phyloP scores from a whole-genome alignment of 2,888 invertebrate genomes.

The Tortrix viridana region DNA sequence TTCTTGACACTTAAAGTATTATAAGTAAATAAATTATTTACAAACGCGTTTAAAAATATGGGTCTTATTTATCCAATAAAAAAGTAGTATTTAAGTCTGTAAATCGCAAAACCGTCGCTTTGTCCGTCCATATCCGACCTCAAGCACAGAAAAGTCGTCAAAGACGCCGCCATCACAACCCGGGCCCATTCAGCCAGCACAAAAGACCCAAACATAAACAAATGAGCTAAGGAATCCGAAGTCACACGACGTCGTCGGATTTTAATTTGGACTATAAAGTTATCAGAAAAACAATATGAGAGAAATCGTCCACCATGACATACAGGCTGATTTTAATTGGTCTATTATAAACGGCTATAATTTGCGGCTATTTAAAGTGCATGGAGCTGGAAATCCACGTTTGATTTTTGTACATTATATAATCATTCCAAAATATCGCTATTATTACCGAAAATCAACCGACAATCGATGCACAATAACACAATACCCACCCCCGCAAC shows the following conservation, averaged over 20 bases:
- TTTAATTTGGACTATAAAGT: constrained; percentile 3
- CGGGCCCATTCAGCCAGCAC: constrained; percentile 33
- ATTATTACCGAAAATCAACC: constrained; percentile 37
- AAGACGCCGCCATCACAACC: constrained; percentile 74
- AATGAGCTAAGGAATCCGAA: constrained; percentile 5
- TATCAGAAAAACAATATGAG: not conserved
- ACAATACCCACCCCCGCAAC: constrained; percentile 74
- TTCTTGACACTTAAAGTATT: too few relatives aligned
- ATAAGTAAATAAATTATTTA: too few relatives aligned
- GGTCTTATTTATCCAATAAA: too few relatives aligned
- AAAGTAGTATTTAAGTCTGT: constrained; percentile 42
- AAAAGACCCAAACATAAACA: constrained; percentile 27
- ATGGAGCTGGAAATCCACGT: not conserved
- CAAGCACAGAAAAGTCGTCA: constrained; percentile 69
- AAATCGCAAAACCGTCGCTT: constrained; percentile 67
- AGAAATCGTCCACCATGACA: not conserved
- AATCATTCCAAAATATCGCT: constrained; percentile 30
- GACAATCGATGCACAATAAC: constrained; percentile 53
- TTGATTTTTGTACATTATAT: constrained; percentile 24
- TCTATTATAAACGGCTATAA: too few relatives aligned
- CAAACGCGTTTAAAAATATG: too few relatives aligned
- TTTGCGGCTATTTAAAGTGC: too few relatives aligned
- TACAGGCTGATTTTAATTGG: too few relatives aligned
- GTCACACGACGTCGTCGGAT: constrained; percentile 3
- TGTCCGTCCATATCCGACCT: constrained; percentile 77